A percentile compares a stretch with the other conserved stretches of the same genome.
These are phyloP conservation scores for Phyllotreta striolata DNA, from an alignment of 2,888 invertebrate genomes.

Conservation along the genomic window DNA sequence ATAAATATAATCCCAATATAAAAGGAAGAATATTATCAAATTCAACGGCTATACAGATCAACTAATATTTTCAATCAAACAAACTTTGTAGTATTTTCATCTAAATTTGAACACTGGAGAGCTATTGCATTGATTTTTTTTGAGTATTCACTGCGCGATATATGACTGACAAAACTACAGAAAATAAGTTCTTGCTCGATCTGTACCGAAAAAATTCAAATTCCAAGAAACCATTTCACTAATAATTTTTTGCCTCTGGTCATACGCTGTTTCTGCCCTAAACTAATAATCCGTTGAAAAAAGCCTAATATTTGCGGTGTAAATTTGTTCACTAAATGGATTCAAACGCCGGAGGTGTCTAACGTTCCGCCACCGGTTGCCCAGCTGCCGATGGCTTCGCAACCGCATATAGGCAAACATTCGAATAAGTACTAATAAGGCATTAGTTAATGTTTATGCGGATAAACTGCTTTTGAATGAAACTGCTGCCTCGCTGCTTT, in stretches of 20 bases:
- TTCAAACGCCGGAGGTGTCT: slow-evolving; percentile 55
- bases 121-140: too few species aligned
- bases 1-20: too few species aligned
- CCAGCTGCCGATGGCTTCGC: slow-evolving; percentile 34
- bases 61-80: too few species aligned
- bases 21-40: too few species aligned
- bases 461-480: slow-evolving; percentile 23
- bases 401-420: slow-evolving; percentile 36
- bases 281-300: slow-evolving; percentile 56
- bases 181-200: too few species aligned
- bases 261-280: slow-evolving; percentile 43
- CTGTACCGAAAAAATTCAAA: not conserved
- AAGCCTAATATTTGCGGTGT: slow-evolving; percentile 49
- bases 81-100: too few species aligned
- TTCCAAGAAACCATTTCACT: slow-evolving; percentile 19
- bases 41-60: too few species aligned
- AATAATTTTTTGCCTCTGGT: slow-evolving; percentile 23
- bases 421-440: slow-evolving; percentile 32
- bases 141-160: too few species aligned
- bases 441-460: slow-evolving; percentile 37
- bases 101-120: too few species aligned
- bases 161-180: not conserved
- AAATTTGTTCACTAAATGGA: slow-evolving; percentile 60
- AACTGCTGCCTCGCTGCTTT: too few species aligned
- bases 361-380: slow-evolving; percentile 42